Evolutionary conservation across 2,888 invertebrate species (phyloP).

Genomic region (Merodon equestris): DNA sequence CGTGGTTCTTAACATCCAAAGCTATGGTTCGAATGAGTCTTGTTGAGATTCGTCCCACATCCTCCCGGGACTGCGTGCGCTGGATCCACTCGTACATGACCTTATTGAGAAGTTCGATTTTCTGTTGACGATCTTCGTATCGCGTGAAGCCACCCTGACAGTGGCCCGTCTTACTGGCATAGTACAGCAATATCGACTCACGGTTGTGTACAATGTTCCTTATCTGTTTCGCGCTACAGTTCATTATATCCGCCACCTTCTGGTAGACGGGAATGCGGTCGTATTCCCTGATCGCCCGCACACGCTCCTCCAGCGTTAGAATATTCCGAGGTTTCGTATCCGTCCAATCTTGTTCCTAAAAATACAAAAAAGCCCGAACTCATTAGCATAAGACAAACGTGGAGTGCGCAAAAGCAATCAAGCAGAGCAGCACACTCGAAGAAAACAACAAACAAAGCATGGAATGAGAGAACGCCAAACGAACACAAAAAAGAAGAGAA

Average conservation of each 20-base stretch:
- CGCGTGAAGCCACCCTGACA: conserved; percentile 39
- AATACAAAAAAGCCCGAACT: conserved; percentile 41
- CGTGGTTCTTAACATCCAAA: conserved; percentile 71
- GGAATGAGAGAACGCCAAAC: conserved; percentile 1
- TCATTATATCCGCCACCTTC: conserved; percentile 76
- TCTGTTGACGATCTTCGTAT: conserved; percentile 71
- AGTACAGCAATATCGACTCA: conserved; percentile 74
- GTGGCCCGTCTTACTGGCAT: conserved; percentile 67
- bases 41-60: conserved; percentile 55
- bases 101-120: conserved; percentile 74
- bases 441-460: conserved; percentile 14
- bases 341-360: conserved; percentile 50
- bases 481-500: conserved; percentile 17
- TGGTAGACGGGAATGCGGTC: conserved; percentile 76
- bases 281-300: conserved; percentile 75
- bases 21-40: conserved; percentile 69
- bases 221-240: conserved; percentile 77
- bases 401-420: not conserved
- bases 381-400: conserved; percentile 10
- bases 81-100: conserved; percentile 76
- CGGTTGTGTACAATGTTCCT: conserved; percentile 75
- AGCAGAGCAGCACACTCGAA: conserved; percentile 6
- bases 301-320: conserved; percentile 73
- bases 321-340: conserved; percentile 70
- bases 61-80: conserved; percentile 73